Evolutionary conservation across 2,113 vertebrate genomes (phyloP).

Genomic region (Petromus typicus): DNA sequence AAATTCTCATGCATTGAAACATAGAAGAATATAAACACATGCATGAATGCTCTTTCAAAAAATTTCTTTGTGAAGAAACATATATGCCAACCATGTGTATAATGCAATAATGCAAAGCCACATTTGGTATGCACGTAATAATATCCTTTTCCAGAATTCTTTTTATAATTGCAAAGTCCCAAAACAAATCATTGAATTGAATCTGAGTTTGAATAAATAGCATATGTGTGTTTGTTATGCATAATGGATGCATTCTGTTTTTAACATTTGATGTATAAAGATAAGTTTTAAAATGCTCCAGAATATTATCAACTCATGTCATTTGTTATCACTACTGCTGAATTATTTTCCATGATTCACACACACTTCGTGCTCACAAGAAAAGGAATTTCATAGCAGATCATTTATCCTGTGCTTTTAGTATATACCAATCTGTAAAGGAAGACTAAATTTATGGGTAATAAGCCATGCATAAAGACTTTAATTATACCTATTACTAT

Average conservation of each 20-base stretch:
- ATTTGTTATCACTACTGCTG: constrained; percentile 57
- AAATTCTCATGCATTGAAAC: not conserved
- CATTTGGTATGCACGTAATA: not conserved
- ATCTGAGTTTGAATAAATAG: constrained; percentile 49
- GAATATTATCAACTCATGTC: constrained; percentile 35
- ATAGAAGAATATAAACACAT: not conserved
- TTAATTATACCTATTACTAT: constrained; percentile 45
- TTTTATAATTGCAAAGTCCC: not conserved
- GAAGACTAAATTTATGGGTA: constrained; percentile 40
- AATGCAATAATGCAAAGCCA: not conserved
- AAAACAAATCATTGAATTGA: constrained; percentile 41
- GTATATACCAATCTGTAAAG: not conserved
- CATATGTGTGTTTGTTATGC: constrained; percentile 12
- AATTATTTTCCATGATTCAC: constrained; percentile 65
- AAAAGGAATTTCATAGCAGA: not conserved
- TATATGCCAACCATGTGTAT: not conserved
- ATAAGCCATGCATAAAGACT: constrained; percentile 28
- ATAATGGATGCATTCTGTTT: constrained; percentile 49
- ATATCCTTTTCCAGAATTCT: not conserved
- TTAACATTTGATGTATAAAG: constrained; percentile 52
- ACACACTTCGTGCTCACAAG: not conserved
- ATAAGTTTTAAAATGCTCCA: constrained; percentile 62
- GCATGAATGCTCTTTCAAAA: not conserved
- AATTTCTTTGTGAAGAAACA: not conserved
- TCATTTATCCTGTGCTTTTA: constrained; percentile 54